Conservation (phyloP, 2,888 invertebrate species). For the Drosophila eohydei region DNA sequence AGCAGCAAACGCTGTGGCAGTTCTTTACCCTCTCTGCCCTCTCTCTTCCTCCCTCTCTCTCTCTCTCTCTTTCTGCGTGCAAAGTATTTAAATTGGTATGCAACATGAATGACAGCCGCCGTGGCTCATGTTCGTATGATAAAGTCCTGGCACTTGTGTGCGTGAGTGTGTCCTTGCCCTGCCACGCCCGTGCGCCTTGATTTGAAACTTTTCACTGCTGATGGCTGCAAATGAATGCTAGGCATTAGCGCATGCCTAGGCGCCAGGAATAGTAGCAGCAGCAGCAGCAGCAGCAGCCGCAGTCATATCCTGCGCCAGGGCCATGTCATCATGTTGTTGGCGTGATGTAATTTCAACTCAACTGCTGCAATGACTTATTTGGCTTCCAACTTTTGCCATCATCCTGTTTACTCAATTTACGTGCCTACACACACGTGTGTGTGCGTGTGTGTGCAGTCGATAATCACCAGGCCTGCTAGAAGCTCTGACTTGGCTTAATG, state of each 20-base stretch:
- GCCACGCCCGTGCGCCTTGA: slow-evolving; percentile 47
- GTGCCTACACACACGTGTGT: slow-evolving; percentile 1
- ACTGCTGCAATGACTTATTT: slow-evolving; percentile 63
- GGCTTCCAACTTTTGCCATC: slow-evolving; percentile 51
- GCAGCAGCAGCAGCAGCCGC: slow-evolving; percentile 10
- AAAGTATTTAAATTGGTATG: slow-evolving; percentile 79
- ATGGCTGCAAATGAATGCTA: slow-evolving; percentile 71
- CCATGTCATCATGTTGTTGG: slow-evolving; percentile 32
- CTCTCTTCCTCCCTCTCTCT: slow-evolving; percentile 29
- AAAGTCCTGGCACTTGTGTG: slow-evolving; percentile 51
- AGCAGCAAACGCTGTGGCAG: slow-evolving; percentile 56
- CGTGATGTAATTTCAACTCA: slow-evolving; percentile 55
- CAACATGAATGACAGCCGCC: slow-evolving; percentile 78
- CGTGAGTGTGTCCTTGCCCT: slow-evolving; percentile 44
- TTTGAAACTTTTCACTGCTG: slow-evolving; percentile 75
- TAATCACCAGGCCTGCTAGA: slow-evolving; percentile 61
- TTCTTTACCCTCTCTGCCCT: slow-evolving; percentile 18
- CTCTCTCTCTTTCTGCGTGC: slow-evolving; percentile 59
- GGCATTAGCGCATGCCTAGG: slow-evolving; percentile 69
- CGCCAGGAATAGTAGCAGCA: slow-evolving; percentile 4
- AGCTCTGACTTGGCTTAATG: slow-evolving; percentile 38
- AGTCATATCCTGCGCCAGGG: slow-evolving; percentile 23
- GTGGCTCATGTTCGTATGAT: slow-evolving; percentile 69
- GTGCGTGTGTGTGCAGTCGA: slow-evolving; percentile 40
- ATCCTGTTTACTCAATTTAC: slow-evolving; percentile 57